A percentile compares a stretch with the other conserved stretches of the same genome.
Conservation (phyloP, 2,888 invertebrate genomes). For the Tribolium freemani region DNA sequence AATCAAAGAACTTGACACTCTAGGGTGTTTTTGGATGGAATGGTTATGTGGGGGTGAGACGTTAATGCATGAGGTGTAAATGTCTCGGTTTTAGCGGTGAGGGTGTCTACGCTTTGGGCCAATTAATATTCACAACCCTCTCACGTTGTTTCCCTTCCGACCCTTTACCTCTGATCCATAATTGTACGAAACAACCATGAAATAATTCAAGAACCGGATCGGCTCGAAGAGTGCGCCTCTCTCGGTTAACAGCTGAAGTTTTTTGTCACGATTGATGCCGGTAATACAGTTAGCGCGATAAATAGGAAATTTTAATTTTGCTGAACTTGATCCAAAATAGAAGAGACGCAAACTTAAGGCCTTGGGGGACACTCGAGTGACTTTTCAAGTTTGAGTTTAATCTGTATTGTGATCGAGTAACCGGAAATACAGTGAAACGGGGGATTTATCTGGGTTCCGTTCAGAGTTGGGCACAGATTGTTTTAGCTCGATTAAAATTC, state of each 20-base stretch:
- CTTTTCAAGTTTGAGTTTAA: conserved; percentile 53
- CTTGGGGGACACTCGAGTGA: background rate
- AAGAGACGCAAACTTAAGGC: background rate
- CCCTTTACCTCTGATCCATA: background rate
- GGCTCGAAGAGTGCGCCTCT: conserved; percentile 57
- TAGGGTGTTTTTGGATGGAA: conserved; percentile 66
- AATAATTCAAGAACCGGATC: conserved; percentile 1
- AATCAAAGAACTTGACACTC: conserved; percentile 70
- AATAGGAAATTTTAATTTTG: conserved; percentile 46
- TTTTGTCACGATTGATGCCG: conserved; percentile 58
- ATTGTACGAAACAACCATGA: conserved; percentile 5
- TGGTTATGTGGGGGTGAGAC: conserved; percentile 59
- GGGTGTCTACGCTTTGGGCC: conserved; percentile 60
- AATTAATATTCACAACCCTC: conserved; percentile 65
- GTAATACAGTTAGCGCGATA: conserved; percentile 61
- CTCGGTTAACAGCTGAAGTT: conserved; percentile 63
- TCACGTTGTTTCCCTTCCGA: background rate
- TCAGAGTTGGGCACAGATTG: conserved; percentile 65
- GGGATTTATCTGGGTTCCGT: conserved; percentile 67
- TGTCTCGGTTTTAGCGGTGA: conserved; percentile 65
- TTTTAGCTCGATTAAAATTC: conserved; percentile 69
- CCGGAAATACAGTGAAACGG: conserved; percentile 62
- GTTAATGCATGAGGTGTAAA: conserved; percentile 67
- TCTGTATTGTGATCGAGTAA: conserved; percentile 54
- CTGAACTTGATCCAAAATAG: background rate